Evolutionary conservation across 2,113 vertebrate species (phyloP), one percentile per base, ranked within the genome.

Genomic region (Lasiurus cinereus): DNA sequence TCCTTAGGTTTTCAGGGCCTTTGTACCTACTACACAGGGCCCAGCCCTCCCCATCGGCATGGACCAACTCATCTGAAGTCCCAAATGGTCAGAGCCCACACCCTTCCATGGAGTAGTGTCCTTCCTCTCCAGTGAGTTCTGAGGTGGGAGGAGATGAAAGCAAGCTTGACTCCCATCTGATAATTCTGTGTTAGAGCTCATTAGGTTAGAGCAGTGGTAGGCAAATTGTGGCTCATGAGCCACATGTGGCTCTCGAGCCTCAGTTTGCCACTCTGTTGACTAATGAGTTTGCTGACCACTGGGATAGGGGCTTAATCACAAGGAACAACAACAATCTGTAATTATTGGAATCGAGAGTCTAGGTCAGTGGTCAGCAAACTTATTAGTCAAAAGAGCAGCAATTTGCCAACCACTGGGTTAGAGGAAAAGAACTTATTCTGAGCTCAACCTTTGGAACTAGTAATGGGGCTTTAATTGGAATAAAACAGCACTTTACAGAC

Each of bases 361-460:
- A 39, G 39, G 39, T 39, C 39, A 39, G 39, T 39, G 39, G 39
- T 39, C 39, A 5, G 39, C 39, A 39, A 39, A 39, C 39, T 39
- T 39, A 39, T 39, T 39, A 39, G 39, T 39, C 39, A 39, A 39
- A 39, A 39, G 39, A 39, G 5, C 3, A 39, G 39, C 39, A 39
- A 39, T 39, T 39, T 39, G 39, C 39, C 39, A 39, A 39, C 39
- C 39, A 39, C 39, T 39, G 39, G 31, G 12, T 62, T 54, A 80
- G 15, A 29, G 54, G 52, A 69, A 90, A 94, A 82, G 22, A 77
- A 72, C 48, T 84, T 83, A 94, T 66, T 94, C 79, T 76, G 85
- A n/a, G 24, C 39, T 83, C 62, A 87, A 83, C 69, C 93, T 94
- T 93, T 74, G 52, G 46, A 94, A 92, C 79, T 79, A 88, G 90